These are phyloP conservation scores for Myiagra hebetior DNA, from an alignment of 2,113 vertebrate species.

Conservation along the genomic window DNA sequence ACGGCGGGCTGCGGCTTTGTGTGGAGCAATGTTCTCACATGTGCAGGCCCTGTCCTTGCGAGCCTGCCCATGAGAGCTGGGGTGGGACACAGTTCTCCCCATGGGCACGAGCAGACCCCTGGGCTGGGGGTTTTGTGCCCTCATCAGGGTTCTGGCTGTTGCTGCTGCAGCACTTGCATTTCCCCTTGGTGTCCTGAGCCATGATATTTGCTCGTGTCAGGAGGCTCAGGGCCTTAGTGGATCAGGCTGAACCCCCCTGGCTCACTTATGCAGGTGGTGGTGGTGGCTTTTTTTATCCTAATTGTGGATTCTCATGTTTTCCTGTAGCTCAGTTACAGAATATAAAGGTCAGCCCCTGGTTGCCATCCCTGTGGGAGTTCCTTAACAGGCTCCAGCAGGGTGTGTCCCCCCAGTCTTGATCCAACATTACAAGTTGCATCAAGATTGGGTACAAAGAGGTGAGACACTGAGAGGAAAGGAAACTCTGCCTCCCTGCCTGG, in stretches of 20 bases:
- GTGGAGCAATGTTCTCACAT: rapidly evolving
- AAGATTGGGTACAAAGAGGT: neutral
- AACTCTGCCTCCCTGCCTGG: neutral
- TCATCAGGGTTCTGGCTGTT: rapidly evolving
- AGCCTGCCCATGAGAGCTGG: rapidly evolving
- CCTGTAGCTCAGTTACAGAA: neutral
- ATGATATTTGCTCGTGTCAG: neutral
- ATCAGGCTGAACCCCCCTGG: neutral
- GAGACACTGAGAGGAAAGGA: neutral
- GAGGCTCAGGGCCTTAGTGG: neutral
- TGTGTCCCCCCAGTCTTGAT: neutral
- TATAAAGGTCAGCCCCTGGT: neutral
- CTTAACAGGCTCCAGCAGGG: neutral
- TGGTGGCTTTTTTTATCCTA: neutral
- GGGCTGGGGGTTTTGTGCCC: neutral
- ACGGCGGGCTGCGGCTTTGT: neutral
- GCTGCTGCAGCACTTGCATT: neutral
- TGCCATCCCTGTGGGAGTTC: neutral
- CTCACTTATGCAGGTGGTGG: neutral
- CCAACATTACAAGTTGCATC: neutral
- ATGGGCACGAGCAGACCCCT: rapidly evolving
- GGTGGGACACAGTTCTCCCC: neutral
- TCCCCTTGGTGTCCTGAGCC: neutral
- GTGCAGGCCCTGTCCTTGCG: neutral
- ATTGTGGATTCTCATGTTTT: neutral